Percentiles rank a stretch among this genome's conserved stretches.
These are phyloP conservation scores for Steinernema scapterisci DNA, from an alignment of 2,888 invertebrate genomes.

Conservation along the genomic window DNA sequence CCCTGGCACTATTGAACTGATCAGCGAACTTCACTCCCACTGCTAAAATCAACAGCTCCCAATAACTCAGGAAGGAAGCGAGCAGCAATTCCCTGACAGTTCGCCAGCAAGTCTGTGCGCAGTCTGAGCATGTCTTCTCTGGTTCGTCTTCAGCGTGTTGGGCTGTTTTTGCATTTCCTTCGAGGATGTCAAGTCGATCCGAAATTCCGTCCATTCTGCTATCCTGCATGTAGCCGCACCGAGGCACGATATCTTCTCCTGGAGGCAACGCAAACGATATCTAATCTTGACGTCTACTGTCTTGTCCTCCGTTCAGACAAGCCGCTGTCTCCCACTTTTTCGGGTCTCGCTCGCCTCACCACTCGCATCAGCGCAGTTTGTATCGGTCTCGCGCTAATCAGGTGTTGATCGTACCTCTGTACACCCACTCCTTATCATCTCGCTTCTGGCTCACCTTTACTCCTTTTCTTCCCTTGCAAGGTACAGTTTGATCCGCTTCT, in stretches of 20 bases:
- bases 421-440: not conserved
- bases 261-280: not conserved
- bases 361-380: not conserved
- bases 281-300: constrained; percentile 22
- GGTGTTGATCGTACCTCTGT: not conserved
- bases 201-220: not conserved
- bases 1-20: too few species aligned
- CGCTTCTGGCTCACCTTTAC: not conserved
- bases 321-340: not conserved
- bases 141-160: not conserved
- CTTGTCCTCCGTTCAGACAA: not conserved
- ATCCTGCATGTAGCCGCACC: constrained; percentile 22
- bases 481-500: not conserved
- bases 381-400: constrained; percentile 6
- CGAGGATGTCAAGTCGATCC: constrained; percentile 1
- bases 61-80: too few species aligned
- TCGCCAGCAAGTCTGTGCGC: too few species aligned
- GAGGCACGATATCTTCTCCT: constrained; percentile 5
- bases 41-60: too few species aligned
- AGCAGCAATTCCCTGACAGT: too few species aligned
- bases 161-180: not conserved
- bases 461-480: not conserved
- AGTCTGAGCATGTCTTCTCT: not conserved
- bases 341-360: constrained; percentile 4
- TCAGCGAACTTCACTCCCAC: too few species aligned